Percentiles rank a stretch among this genome's conserved stretches.
Evolutionary conservation across 1,140 invertebrate genomes (phyloP).

Genomic region (Prorops nasuta): DNA sequence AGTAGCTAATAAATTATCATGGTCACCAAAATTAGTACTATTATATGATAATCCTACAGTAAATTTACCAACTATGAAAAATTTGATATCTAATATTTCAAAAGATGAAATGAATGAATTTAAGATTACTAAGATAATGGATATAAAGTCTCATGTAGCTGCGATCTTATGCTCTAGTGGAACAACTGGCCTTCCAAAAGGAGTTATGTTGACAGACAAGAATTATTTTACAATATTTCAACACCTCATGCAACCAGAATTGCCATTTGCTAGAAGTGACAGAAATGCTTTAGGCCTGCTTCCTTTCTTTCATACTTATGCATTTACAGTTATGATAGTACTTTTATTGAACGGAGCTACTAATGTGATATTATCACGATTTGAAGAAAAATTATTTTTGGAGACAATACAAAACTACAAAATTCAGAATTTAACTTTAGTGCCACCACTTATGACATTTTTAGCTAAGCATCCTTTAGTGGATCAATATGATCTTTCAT

Average conservation of each 20-base stretch:
- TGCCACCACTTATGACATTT: conserved; percentile 61
- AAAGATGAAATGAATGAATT: conserved; percentile 13
- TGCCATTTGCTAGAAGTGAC: conserved; percentile 24
- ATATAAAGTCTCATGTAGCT: conserved; percentile 42
- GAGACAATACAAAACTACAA: conserved; percentile 59
- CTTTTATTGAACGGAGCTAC: conserved; percentile 37
- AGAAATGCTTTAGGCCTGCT: conserved; percentile 23
- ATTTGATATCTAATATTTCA: conserved; percentile 13
- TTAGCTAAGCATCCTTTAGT: conserved; percentile 57
- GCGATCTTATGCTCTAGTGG: conserved; percentile 64
- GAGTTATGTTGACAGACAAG: conserved; percentile 71
- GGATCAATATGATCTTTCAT: conserved; percentile 53
- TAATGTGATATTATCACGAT: conserved; percentile 57
- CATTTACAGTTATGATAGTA: conserved; percentile 36
- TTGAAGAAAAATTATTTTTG: conserved; percentile 63
- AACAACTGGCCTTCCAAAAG: conserved; percentile 76
- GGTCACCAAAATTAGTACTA: conserved; percentile 26
- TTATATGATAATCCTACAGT: conserved; percentile 10
- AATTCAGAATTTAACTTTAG: conserved; percentile 55
- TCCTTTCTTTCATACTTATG: conserved; percentile 56
- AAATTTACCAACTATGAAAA: conserved; percentile 15
- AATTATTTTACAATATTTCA: conserved; percentile 55
- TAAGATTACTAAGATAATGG: conserved; percentile 26
- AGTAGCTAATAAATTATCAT: conserved; percentile 21
- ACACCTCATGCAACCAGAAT: conserved; percentile 6